phyloP scores from a whole-genome alignment of 2,113 vertebrate species.

The Chascanopsetta lugubris region DNA sequence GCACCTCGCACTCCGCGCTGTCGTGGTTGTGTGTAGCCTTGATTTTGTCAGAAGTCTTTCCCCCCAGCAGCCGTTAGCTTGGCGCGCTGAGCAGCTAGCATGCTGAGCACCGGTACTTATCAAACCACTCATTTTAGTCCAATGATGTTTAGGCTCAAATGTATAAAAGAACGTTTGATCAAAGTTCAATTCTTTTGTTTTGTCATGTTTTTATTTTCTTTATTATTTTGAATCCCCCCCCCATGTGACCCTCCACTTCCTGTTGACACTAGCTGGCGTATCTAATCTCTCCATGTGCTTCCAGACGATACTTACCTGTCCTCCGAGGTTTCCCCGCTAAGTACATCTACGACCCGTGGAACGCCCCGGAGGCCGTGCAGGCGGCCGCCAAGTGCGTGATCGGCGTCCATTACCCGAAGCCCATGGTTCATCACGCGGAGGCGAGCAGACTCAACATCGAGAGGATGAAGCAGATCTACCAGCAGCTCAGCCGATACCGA shows the following conservation, averaged over 20 bases:
- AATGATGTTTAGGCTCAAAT: too few species aligned
- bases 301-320: constrained; percentile 84
- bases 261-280: constrained; percentile 29
- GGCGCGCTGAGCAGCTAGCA: constrained; percentile 40
- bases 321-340: constrained; percentile 85
- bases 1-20: constrained; percentile 46
- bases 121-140: background rate
- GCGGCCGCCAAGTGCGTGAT: constrained; percentile 81
- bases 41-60: constrained; percentile 41
- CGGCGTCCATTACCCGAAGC: constrained; percentile 83
- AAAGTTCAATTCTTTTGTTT: too few species aligned
- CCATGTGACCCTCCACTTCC: background rate
- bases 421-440: constrained; percentile 84
- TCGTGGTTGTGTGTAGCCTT: constrained; percentile 63
- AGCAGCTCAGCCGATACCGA: constrained; percentile 84
- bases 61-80: constrained; percentile 33
- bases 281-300: constrained; percentile 73
- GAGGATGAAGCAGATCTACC: constrained; percentile 87
- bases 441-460: constrained; percentile 84
- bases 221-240: background rate
- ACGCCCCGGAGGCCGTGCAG: constrained; percentile 81
- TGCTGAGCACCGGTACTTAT: constrained; percentile 11
- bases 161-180: too few species aligned
- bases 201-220: background rate
- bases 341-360: constrained; percentile 85